These are phyloP conservation scores for Cotesia vestalis DNA, from an alignment of 1,140 invertebrate genomes.

Conservation along the genomic window DNA sequence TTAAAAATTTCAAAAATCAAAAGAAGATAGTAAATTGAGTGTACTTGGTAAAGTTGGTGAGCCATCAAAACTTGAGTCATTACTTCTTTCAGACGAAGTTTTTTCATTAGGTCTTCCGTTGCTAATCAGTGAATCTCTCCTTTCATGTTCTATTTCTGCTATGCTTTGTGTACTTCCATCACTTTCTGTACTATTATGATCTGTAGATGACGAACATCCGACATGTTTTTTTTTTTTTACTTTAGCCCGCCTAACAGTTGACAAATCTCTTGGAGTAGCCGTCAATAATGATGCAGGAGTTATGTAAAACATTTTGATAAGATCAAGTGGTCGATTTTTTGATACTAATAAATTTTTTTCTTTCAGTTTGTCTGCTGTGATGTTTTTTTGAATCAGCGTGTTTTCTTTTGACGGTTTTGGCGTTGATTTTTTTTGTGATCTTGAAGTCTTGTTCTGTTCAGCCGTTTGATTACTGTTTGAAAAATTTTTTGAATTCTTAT, in stretches of 20 bases:
- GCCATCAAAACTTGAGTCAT: slow-evolving; percentile 64
- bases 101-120: slow-evolving; percentile 59
- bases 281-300: slow-evolving; percentile 60
- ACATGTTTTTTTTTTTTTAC: slow-evolving; percentile 58
- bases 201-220: slow-evolving; percentile 54
- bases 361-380: too few relatives aligned
- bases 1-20: slow-evolving; percentile 27
- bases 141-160: slow-evolving; percentile 42
- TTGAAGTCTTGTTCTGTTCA: too few relatives aligned
- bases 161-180: slow-evolving; percentile 56
- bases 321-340: slow-evolving; percentile 52
- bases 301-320: slow-evolving; percentile 62
- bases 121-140: slow-evolving; percentile 53
- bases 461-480: too few relatives aligned
- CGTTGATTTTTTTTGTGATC: too few relatives aligned
- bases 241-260: slow-evolving; percentile 59
- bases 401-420: too few relatives aligned
- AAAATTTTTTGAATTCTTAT: too few relatives aligned
- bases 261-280: slow-evolving; percentile 59
- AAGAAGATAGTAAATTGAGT: slow-evolving; percentile 35
- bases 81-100: slow-evolving; percentile 60
- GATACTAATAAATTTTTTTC: too few relatives aligned
- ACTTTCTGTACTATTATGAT: slow-evolving; percentile 63
- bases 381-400: too few relatives aligned
- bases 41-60: slow-evolving; percentile 63